These are phyloP conservation scores for Stenotaenia linearis DNA, from an alignment of 2,888 invertebrate genomes.

Conservation along the genomic window DNA sequence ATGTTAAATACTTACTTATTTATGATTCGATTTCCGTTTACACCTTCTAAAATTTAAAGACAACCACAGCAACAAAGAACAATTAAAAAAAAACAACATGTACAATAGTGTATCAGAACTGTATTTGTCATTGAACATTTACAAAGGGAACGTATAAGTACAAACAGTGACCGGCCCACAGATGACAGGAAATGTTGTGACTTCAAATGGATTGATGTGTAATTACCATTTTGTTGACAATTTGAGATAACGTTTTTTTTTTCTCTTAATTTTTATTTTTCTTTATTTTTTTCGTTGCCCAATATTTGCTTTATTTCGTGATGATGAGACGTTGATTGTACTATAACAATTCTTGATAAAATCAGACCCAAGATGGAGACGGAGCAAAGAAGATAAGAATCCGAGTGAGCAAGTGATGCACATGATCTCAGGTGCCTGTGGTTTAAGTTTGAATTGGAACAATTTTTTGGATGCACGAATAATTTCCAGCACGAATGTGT, in stretches of 20 bases:
- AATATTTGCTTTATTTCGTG: background rate
- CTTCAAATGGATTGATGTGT: slow-evolving; percentile 12
- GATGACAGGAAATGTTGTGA: background rate
- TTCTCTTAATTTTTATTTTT: no score
- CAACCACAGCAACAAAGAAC: background rate
- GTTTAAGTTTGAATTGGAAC: background rate
- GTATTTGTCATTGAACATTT: slow-evolving; percentile 26
- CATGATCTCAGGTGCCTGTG: slow-evolving; percentile 23
- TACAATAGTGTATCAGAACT: slow-evolving; percentile 26
- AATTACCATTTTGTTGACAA: background rate
- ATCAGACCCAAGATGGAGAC: slow-evolving; percentile 24
- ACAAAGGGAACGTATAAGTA: slow-evolving; percentile 26
- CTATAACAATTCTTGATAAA: slow-evolving; percentile 21
- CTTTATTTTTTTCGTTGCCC: background rate
- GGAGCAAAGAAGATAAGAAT: slow-evolving; percentile 23
- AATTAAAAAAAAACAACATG: background rate
- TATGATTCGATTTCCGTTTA: no score
- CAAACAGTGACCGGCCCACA: slow-evolving; percentile 24
- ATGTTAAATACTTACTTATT: no score
- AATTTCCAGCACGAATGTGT: slow-evolving; percentile 20
- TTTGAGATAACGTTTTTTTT: background rate
- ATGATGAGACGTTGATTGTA: slow-evolving; percentile 24
- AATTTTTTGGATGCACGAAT: background rate
- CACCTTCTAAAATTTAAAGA: no score
- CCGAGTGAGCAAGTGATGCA: slow-evolving; percentile 26